Percentiles rank a stretch among this genome's conserved stretches.
Conservation (phyloP, 2,888 invertebrate genomes). For the Cerastis rubricosa region DNA sequence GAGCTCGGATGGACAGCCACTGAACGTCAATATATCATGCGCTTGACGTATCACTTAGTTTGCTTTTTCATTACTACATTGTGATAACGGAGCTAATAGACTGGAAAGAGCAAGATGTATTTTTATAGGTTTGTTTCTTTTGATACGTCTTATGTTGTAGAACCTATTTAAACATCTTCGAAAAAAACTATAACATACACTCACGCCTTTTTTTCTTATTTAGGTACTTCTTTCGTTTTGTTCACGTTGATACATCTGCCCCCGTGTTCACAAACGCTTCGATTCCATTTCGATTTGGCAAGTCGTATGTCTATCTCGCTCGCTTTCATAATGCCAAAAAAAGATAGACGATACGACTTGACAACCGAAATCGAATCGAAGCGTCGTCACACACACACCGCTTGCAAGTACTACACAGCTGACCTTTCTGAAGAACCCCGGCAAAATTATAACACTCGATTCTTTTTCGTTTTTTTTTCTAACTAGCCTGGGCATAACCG, state of each 20-base stretch:
- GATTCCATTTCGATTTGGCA: no score
- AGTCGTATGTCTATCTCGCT: no score
- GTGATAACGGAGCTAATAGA: constrained; percentile 48
- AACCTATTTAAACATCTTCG: background rate
- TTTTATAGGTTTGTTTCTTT: constrained; percentile 16
- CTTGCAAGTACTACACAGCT: background rate
- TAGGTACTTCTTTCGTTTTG: background rate
- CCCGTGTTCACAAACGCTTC: no score
- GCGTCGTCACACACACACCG: no score
- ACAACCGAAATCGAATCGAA: no score
- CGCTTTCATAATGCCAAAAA: no score
- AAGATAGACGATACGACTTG: no score
- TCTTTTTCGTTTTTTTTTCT: background rate
- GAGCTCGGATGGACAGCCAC: constrained; percentile 52
- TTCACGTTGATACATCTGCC: background rate
- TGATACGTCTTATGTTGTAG: background rate
- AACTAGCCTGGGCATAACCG: background rate
- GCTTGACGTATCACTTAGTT: constrained; percentile 77
- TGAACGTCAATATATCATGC: constrained; percentile 78
- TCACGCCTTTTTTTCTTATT: background rate
- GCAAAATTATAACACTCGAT: background rate
- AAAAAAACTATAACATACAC: background rate
- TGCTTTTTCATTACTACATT: constrained; percentile 73
- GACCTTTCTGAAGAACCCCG: background rate
- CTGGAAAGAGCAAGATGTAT: constrained; percentile 39